A percentile compares a stretch with the other conserved stretches of the same genome.
phyloP scores from a whole-genome alignment of 2,113 vertebrate species.

The Crocuta crocuta region DNA sequence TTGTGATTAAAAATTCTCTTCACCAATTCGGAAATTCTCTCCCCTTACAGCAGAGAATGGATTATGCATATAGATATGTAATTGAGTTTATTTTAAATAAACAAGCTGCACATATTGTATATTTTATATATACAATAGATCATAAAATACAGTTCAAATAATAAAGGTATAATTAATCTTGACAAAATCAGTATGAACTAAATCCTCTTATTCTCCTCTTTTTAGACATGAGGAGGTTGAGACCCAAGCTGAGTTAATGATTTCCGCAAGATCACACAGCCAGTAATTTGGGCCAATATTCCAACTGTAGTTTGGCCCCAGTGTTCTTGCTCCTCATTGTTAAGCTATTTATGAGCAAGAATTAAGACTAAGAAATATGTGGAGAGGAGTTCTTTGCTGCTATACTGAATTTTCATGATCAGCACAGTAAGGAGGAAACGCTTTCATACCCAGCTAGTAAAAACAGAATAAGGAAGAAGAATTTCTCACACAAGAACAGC shows the following conservation, averaged over 20 bases:
- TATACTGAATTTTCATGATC: background rate
- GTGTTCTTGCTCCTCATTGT: background rate
- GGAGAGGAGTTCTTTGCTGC: background rate
- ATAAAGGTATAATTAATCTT: background rate
- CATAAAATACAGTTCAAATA: background rate
- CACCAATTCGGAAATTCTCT: background rate
- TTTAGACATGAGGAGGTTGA: constrained; percentile 7
- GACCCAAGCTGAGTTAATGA: background rate
- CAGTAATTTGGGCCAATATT: background rate
- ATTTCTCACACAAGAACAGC: background rate
- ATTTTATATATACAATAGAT: background rate
- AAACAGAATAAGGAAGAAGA: background rate
- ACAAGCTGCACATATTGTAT: background rate
- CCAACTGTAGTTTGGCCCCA: background rate
- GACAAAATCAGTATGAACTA: background rate
- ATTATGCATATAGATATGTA: background rate
- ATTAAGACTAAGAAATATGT: background rate
- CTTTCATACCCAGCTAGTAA: background rate
- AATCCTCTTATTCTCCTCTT: background rate
- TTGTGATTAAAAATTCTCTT: background rate
- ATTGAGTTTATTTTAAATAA: background rate
- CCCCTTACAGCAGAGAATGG: background rate
- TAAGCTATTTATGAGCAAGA: background rate
- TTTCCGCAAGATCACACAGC: background rate
- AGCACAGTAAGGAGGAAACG: background rate